Evolutionary conservation across 1,140 invertebrate genomes (phyloP), one percentile per base, ranked within the genome.

Genomic region (Heliconius himera): DNA sequence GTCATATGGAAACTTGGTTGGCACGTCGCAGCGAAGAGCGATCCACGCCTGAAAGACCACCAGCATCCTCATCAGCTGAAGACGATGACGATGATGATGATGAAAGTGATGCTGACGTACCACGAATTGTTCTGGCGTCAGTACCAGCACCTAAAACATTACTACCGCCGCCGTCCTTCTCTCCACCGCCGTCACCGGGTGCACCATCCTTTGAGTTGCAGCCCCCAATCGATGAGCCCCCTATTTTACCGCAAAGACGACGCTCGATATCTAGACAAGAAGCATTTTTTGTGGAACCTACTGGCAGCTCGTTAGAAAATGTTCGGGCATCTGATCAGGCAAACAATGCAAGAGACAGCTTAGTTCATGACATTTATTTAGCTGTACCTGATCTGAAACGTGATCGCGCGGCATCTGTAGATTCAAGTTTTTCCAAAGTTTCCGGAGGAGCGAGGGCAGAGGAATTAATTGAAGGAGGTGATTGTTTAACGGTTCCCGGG

Each of bases 401-500:
- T 1, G 97, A 98, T 85, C 95, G 97, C 0, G 97, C 97, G 4
- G 97, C 97, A 3, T 98, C 97, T 0, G 97, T 98, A 3, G 97
- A 98, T 88, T 97, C 97, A 3, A 97, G 97, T 85, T 96, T 97
- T 84, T 96, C 96, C 41, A 97, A 97, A 90, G 96, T 97, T 36
- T 96, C 96, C 4, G 95, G 96, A 3, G 95, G 95, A 46, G 95
- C 95, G 3, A 96, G 97, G 87, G 96, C 96, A 11, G 96, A 97
- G 81, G 96, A 97, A 83, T 95, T 96, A 83, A 95, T 95, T 78
- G 95, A 95, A n/a, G 95, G 92, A 22, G 95, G 95, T 70, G 95
- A 95, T 83, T 96, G 95, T 54, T 94, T 97, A 4, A 95, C 96
- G 26, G 97, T 97, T 20, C 97, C 97, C 0, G 96, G 95, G 77